Percentiles rank a stretch among this genome's conserved stretches.
Conservation (phyloP, 2,113 vertebrate species). For the Chauna torquata region DNA sequence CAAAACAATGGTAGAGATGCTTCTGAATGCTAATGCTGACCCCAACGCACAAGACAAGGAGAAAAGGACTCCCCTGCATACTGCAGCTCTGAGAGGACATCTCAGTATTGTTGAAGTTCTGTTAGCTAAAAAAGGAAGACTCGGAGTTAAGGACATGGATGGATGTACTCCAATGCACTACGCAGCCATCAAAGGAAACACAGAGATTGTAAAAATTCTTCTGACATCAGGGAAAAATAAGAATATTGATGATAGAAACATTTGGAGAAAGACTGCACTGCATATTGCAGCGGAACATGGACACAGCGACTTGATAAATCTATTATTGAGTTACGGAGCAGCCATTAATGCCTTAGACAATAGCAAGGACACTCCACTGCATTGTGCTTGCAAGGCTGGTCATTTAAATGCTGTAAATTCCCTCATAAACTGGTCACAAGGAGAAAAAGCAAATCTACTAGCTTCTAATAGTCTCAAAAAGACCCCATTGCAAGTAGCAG, state of each 20-base stretch:
- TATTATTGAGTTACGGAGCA: constrained; percentile 69
- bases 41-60: constrained; percentile 73
- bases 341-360: constrained; percentile 76
- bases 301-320: constrained; percentile 53
- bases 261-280: constrained; percentile 79
- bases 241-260: constrained; percentile 76
- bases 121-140: constrained; percentile 70
- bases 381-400: constrained; percentile 76
- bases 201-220: constrained; percentile 46
- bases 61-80: constrained; percentile 79
- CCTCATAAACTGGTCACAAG: constrained; percentile 70
- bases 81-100: constrained; percentile 71
- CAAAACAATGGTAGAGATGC: constrained; percentile 58
- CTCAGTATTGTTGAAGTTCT: constrained; percentile 32
- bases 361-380: constrained; percentile 79
- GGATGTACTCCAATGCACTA: constrained; percentile 79
- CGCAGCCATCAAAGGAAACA: constrained; percentile 65
- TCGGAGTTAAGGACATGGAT: constrained; percentile 78
- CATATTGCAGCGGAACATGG: constrained; percentile 74
- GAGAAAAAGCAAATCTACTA: constrained; percentile 71
- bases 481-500: constrained; percentile 77
- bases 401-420: constrained; percentile 51
- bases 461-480: constrained; percentile 76
- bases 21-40: constrained; percentile 73
- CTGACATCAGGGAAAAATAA: constrained; percentile 64